These are phyloP conservation scores for Eupeodes corollae DNA, from an alignment of 1,140 invertebrate species.

Conservation along the genomic window DNA sequence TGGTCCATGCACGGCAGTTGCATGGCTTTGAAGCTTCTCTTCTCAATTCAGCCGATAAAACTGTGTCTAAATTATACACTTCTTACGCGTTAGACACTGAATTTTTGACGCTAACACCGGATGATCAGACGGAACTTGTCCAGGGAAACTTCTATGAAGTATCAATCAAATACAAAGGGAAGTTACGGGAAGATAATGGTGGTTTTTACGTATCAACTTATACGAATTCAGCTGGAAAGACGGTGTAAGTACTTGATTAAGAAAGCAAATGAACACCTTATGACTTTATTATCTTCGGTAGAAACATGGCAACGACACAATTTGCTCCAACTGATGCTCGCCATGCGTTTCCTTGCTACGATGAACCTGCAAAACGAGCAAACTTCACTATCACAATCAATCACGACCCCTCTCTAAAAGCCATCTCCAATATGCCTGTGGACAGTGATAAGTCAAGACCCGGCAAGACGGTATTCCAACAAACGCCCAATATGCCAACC, in stretches of 20 bases:
- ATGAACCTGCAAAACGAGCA: slow-evolving; percentile 70
- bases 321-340: slow-evolving; percentile 52
- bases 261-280: neutral
- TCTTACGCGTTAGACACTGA: slow-evolving; percentile 12
- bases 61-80: slow-evolving; percentile 3
- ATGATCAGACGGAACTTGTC: slow-evolving; percentile 33
- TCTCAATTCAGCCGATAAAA: neutral
- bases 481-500: slow-evolving; percentile 51
- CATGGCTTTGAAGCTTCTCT: slow-evolving; percentile 4
- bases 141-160: too few species aligned
- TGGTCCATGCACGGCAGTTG: slow-evolving; percentile 32
- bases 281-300: slow-evolving; percentile 2
- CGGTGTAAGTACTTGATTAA: neutral
- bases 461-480: slow-evolving; percentile 18
- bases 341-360: slow-evolving; percentile 71
- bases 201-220: slow-evolving; percentile 50
- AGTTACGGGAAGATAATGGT: slow-evolving; percentile 42
- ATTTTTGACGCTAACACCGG: slow-evolving; percentile 22
- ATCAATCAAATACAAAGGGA: slow-evolving; percentile 41
- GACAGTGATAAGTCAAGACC: slow-evolving; percentile 44
- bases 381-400: slow-evolving; percentile 53
- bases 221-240: neutral
- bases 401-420: slow-evolving; percentile 40
- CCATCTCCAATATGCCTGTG: slow-evolving; percentile 57
- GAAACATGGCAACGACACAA: slow-evolving; percentile 15